Base-by-base conservation (phyloP, 2,113 vertebrate genomes). In the Microcebus jonahi region DNA sequence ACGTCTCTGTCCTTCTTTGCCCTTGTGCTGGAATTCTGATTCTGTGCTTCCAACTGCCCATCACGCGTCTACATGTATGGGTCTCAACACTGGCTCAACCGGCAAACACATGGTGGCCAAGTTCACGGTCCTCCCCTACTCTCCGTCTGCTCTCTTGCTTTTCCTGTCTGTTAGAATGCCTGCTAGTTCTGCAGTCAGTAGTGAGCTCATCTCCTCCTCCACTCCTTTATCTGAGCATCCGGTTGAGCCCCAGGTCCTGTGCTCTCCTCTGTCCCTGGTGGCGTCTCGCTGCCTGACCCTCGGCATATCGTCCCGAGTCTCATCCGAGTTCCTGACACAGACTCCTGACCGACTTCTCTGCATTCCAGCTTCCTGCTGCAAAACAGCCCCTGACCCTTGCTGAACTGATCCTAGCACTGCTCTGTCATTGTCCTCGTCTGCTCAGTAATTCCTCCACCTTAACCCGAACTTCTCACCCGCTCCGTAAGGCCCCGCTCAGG, bases 261-360 rank as follows among this genome's bases (percentile, higher is more conserved):
- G 23, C 71, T 48, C 53, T 4, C 36, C 3, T 4, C n/a, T 31
- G 23, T 9, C n/a, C n/a, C 3, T 6, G 0, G 1, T 10, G 39
- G 68, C 18, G 20, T 15, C 48, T 68, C 4, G 0, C 39, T 18
- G n/a, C 29, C 29, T 3, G 3, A 2, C 3, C 29, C 84, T 17
- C 65, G 23, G 18, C 71, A 14, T 13, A 23, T 65, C 36, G 17
- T 48, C 15, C 48, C 31, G 17, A 48, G 4, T 21, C 31, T 80
- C 63, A 12, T 75, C 4, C 5, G 3, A 63, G 55, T 31, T 65
- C 29, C 55, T 23, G 6, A 23, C 12, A 25, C 77, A 50, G 45
- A 23, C 17, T 31, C 65, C 67, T 42, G 36, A 39, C 25, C 8
- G 12, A n/a, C 21, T 70, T 84, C 85, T 61, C 21, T n/a, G 57